Evolutionary conservation across 2,888 invertebrate species (phyloP).

Genomic region (Tuta absoluta): DNA sequence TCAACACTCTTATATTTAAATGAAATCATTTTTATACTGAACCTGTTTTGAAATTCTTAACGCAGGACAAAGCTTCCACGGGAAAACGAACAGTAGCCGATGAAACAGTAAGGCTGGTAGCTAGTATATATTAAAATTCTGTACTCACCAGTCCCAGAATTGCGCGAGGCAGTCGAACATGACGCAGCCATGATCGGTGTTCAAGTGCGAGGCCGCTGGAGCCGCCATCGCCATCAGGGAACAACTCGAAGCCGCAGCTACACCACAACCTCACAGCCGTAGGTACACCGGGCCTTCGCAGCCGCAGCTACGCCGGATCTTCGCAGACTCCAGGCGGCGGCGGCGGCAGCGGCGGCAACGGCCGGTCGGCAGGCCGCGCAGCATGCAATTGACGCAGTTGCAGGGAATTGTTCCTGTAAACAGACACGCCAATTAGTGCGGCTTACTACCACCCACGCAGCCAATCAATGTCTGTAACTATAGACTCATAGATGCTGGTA

Average conservation of each 20-base stretch:
- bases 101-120: too few species aligned
- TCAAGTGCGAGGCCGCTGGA: slow-evolving; percentile 69
- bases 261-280: neutral
- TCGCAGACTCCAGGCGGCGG: too few species aligned
- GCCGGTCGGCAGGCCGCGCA: neutral
- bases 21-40: too few species aligned
- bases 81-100: too few species aligned
- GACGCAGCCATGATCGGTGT: slow-evolving; percentile 73
- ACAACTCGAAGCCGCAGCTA: slow-evolving; percentile 12
- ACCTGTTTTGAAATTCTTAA: too few species aligned
- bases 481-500: neutral
- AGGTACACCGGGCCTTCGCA: neutral
- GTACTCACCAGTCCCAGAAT: slow-evolving; percentile 75
- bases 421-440: slow-evolving; percentile 13
- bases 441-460: slow-evolving; percentile 36
- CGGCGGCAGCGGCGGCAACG: too few species aligned
- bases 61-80: too few species aligned
- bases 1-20: too few species aligned
- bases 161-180: slow-evolving; percentile 76
- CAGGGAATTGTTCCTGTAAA: neutral
- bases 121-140: neutral
- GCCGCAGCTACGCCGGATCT: too few species aligned
- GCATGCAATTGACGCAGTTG: slow-evolving; percentile 18
- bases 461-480: neutral
- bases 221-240: slow-evolving; percentile 56